Evolutionary conservation across 2,797 vertebrate genomes (phyloP).

Genomic region (Chrysocyon brachyurus): DNA sequence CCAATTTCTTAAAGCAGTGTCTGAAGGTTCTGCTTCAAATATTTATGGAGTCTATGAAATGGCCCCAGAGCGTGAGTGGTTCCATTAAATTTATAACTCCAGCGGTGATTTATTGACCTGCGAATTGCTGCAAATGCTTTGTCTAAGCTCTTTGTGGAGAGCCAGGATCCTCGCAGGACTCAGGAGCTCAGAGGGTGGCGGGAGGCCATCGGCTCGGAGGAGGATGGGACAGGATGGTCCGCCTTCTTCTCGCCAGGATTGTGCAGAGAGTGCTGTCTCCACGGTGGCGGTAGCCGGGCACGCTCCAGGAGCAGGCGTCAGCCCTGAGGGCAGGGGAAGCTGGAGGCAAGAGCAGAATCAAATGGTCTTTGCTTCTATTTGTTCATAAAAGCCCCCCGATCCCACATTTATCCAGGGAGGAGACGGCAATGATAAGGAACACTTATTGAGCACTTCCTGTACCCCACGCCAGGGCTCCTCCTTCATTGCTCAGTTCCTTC

Average conservation of each 20-base stretch:
- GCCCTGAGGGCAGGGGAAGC: neutral
- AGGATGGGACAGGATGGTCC: neutral
- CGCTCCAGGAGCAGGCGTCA: conserved; percentile 23
- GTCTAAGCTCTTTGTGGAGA: conserved; percentile 87
- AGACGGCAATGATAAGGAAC: fast-evolving
- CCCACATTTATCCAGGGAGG: neutral
- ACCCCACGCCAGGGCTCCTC: neutral
- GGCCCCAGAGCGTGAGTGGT: neutral
- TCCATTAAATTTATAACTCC: neutral
- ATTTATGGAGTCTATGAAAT: conserved; percentile 33
- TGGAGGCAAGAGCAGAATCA: neutral
- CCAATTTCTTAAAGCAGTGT: conserved; percentile 59
- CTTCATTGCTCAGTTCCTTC: neutral
- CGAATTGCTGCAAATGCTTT: conserved; percentile 83
- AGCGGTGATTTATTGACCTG: conserved; percentile 83
- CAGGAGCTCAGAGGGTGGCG: conserved; percentile 71
- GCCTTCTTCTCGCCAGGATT: neutral
- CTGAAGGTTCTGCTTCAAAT: conserved; percentile 54
- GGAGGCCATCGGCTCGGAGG: neutral
- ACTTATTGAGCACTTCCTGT: fast-evolving
- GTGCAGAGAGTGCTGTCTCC: conserved; percentile 56
- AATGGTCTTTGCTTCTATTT: neutral
- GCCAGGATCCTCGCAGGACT: conserved; percentile 88
- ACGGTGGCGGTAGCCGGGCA: neutral
- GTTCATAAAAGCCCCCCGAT: fast-evolving